These are phyloP conservation scores for Mixornis gularis DNA, from an alignment of 2,113 vertebrate species.

Conservation along the genomic window DNA sequence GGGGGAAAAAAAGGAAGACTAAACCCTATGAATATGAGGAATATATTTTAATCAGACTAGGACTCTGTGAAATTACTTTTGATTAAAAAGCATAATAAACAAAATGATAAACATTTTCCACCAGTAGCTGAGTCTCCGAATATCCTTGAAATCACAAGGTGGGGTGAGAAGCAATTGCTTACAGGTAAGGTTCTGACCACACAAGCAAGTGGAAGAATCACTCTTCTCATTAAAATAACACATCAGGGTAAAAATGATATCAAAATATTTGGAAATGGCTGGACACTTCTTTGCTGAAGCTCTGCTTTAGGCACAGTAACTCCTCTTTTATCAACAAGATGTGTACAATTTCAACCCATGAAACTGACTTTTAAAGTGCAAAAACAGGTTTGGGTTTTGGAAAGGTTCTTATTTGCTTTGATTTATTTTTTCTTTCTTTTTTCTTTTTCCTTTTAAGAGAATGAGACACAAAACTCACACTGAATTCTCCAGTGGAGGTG, in stretches of 20 bases:
- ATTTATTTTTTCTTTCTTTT: background rate
- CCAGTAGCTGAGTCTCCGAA: background rate
- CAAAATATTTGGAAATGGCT: background rate
- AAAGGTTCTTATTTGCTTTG: background rate
- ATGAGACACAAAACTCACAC: background rate
- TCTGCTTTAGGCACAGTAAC: background rate
- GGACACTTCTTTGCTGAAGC: background rate
- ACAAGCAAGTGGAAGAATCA: background rate
- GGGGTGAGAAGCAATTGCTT: background rate
- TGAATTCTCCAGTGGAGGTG: background rate
- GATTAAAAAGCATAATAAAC: background rate
- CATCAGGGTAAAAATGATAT: background rate
- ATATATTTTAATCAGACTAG: background rate
- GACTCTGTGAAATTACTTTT: background rate
- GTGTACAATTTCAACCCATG: background rate
- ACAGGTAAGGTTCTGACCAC: background rate
- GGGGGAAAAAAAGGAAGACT: background rate
- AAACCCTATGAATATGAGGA: background rate
- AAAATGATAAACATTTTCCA: background rate
- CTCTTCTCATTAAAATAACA: background rate
- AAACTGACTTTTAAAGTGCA: background rate
- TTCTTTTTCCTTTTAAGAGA: background rate
- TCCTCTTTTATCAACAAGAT: background rate
- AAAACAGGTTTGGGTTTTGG: background rate
- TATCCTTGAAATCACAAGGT: fast-evolving